Base-by-base conservation (phyloP, 2,888 invertebrate species). In the Aporophyla nigra region DNA sequence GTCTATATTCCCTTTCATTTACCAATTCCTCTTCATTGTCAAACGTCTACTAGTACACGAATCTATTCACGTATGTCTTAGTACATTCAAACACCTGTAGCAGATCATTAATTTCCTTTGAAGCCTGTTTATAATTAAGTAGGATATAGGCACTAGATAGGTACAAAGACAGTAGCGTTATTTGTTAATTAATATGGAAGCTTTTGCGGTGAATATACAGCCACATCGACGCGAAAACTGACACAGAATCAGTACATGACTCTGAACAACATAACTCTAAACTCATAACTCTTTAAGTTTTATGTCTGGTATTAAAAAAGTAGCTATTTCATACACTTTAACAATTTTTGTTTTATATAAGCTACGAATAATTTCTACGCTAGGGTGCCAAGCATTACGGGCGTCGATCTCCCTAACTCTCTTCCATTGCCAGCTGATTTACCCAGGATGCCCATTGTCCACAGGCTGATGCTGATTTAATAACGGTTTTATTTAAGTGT, bases 1-100 rank as follows among this genome's bases (percentile, higher is more conserved):
- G 14, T 72, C 5, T 43, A 14, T 68, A 49, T 78, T 54, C 40
- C n/a, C 49, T 53, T 58, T 66, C n/a, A 77, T 83, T 76, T 33
- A 43, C 27, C 4, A 21, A 82, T 65, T 82, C 14, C 40, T 40
- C 27, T 43, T 59, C n/a, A 54, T 67, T 49, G 43, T 61, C 43
- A 66, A 75, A 43, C 24, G n/a, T 62, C 69, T 77, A 63, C 59
- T 40, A 83, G 71, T 71, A 83, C 49, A 59, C 2, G 51, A 76
- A 63, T 54, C 53, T 83, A 67, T 68, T 58, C 7, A 71, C 16
- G 19, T 19, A 2, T 51, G n/a, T 71, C 58, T 68, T 7, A 54
- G 66, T n/a, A 58, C 19, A 67, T 80, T 58, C 5, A 43, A 78
- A 68, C 78, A 68, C 10, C 51, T 40, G 10, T 43, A 63, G 10